Percentiles rank a stretch among this genome's conserved stretches.
phyloP scores from a whole-genome alignment of 1,140 invertebrate genomes.

The Drosophila littoralis region DNA sequence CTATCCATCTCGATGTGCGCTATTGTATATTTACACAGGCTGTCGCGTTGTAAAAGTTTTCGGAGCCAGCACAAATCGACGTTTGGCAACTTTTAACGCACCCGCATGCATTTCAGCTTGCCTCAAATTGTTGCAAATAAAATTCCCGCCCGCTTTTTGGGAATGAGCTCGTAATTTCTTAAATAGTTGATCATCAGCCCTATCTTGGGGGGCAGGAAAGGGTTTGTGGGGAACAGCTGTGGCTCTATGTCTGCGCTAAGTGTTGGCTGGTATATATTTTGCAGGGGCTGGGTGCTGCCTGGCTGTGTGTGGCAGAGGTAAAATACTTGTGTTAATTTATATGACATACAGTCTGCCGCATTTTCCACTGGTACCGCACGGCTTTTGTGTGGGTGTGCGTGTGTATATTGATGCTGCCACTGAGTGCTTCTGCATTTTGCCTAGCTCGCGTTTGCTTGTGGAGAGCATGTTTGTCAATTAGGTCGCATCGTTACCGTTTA shows the following conservation, averaged over 20 bases:
- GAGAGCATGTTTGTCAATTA: constrained; percentile 77
- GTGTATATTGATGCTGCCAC: constrained; percentile 16
- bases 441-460: constrained; percentile 66
- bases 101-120: constrained; percentile 73
- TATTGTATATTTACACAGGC: constrained; percentile 72
- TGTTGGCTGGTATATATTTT: constrained; percentile 78
- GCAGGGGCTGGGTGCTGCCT: constrained; percentile 31
- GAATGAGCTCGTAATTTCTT: constrained; percentile 76
- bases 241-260: constrained; percentile 57
- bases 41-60: constrained; percentile 74
- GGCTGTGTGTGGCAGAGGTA: constrained; percentile 51
- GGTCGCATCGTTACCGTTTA: constrained; percentile 63
- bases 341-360: constrained; percentile 59
- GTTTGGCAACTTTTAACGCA: constrained; percentile 76
- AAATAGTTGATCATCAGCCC: constrained; percentile 72
- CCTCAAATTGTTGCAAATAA: constrained; percentile 80
- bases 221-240: not conserved
- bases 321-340: constrained; percentile 79
- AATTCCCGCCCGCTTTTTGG: constrained; percentile 47
- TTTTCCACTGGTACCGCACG: constrained; percentile 4
- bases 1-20: not conserved
- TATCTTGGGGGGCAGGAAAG: not conserved
- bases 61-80: constrained; percentile 45
- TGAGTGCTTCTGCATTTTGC: constrained; percentile 41
- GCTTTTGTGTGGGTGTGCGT: constrained; percentile 1